Conservation (phyloP, 2,888 invertebrate species). For the Cheilosia vulpina region DNA sequence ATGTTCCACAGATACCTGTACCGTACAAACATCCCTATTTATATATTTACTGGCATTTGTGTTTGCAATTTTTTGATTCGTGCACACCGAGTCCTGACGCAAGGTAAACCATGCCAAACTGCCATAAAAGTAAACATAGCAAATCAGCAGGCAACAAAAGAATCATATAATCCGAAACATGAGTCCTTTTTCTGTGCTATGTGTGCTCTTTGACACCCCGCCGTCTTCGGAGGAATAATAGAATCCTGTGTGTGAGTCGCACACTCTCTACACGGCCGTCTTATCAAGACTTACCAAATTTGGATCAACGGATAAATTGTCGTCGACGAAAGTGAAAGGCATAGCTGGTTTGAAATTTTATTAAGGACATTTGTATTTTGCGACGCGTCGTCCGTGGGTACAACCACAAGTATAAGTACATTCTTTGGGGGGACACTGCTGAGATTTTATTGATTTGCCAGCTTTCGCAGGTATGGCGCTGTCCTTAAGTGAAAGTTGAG, state of each 20-base stretch:
- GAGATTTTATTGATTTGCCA: conserved; percentile 61
- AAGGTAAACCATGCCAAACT: conserved; percentile 42
- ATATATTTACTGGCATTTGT: neutral
- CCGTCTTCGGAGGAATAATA: conserved; percentile 7
- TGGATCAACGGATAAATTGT: conserved; percentile 45
- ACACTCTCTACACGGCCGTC: conserved; percentile 18
- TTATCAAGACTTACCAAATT: conserved; percentile 26
- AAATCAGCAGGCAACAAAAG: conserved; percentile 61
- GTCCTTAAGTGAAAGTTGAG: conserved; percentile 49
- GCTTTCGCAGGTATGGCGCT: conserved; percentile 16
- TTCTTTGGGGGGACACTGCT: conserved; percentile 17
- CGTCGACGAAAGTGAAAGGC: conserved; percentile 44
- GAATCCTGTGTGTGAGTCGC: conserved; percentile 10
- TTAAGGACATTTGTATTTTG: conserved; percentile 27
- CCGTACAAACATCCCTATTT: neutral
- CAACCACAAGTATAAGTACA: neutral
- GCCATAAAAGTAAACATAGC: conserved; percentile 59
- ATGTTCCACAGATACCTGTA: neutral
- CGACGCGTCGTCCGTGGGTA: neutral
- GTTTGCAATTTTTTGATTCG: conserved; percentile 68
- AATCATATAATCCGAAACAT: conserved; percentile 39
- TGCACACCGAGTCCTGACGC: conserved; percentile 50
- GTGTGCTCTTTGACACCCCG: conserved; percentile 31
- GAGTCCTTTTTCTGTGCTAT: conserved; percentile 7
- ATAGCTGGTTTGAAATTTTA: conserved; percentile 17